Evolutionary conservation across 2,797 vertebrate genomes (phyloP).

Genomic region (Typhlichthys eigenmanni): DNA sequence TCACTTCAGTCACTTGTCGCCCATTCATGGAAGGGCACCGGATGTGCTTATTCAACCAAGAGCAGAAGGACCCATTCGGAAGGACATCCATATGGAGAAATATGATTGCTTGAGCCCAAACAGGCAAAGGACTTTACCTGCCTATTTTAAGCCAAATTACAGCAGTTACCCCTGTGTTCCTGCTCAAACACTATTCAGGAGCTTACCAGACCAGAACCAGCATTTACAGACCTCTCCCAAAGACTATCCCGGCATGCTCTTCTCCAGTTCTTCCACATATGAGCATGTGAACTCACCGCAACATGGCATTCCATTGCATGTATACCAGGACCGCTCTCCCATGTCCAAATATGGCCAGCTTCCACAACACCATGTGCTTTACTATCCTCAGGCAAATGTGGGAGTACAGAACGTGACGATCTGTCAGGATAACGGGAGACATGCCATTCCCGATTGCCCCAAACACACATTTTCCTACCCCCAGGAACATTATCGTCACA

Average conservation of each 20-base stretch:
- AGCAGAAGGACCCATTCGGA: conserved; percentile 45
- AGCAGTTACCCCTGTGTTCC: conserved; percentile 59
- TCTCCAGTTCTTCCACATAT: conserved; percentile 62
- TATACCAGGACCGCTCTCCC: conserved; percentile 72
- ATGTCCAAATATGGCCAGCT: conserved; percentile 76
- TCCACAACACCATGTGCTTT: conserved; percentile 70
- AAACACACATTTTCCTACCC: conserved; percentile 54
- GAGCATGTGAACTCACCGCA: conserved; percentile 70
- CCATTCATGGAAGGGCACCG: conserved; percentile 59
- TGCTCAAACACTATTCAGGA: conserved; percentile 46
- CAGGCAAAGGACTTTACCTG: conserved; percentile 42
- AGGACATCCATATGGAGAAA: conserved; percentile 50
- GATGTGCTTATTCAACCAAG: conserved; percentile 62
- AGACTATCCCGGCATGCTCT: conserved; percentile 60
- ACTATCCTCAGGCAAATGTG: conserved; percentile 68
- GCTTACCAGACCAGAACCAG: conserved; percentile 66
- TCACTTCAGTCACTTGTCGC: conserved; percentile 49
- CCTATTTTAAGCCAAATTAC: conserved; percentile 70
- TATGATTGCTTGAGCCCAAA: conserved; percentile 53
- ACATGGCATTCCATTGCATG: conserved; percentile 51
- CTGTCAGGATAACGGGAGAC: conserved; percentile 53
- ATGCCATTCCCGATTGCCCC: conserved; percentile 49
- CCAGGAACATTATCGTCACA: conserved; percentile 60
- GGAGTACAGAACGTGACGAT: conserved; percentile 63
- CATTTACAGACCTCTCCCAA: conserved; percentile 63